Evolutionary conservation across 1,140 invertebrate species (phyloP).

Genomic region (Aphelenchoides fujianensis): DNA sequence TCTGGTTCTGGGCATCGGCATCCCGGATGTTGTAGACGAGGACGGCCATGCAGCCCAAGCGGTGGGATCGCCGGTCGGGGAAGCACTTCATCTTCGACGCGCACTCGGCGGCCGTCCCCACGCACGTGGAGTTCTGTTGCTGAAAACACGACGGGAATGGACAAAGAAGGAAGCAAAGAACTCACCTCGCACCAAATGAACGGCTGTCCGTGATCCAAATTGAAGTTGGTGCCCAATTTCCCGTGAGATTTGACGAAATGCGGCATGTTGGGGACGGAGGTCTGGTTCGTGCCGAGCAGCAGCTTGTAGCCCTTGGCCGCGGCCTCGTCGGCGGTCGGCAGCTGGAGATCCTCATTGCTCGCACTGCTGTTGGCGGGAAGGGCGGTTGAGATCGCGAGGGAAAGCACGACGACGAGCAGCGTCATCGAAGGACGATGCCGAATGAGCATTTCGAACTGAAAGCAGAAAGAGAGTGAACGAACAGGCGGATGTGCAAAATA

Average conservation of each 20-base stretch:
- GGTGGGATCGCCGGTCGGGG: constrained; percentile 37
- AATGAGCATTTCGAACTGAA: background rate
- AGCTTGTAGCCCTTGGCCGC: background rate
- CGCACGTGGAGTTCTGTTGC: constrained; percentile 19
- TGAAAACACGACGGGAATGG: constrained; percentile 23
- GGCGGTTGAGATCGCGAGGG: too few species aligned
- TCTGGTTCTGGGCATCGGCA: constrained; percentile 27
- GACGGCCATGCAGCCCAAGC: constrained; percentile 50
- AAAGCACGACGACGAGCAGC: background rate
- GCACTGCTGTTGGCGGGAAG: background rate
- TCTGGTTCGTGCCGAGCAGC: background rate
- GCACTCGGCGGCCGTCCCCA: constrained; percentile 17
- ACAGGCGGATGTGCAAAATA: background rate
- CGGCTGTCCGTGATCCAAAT: constrained; percentile 38
- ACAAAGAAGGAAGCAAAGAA: constrained; percentile 1
- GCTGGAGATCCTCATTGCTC: background rate
- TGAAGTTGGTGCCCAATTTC: constrained; percentile 34
- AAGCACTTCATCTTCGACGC: constrained; percentile 25
- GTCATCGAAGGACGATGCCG: background rate
- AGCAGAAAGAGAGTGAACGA: background rate
- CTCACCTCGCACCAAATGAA: constrained; percentile 44
- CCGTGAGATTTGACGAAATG: constrained; percentile 30
- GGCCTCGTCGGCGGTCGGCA: background rate
- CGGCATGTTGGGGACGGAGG: constrained; percentile 6
- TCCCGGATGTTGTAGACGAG: constrained; percentile 32